A percentile compares a stretch with the other conserved stretches of the same genome.
These are phyloP conservation scores for Nomada hirtipes DNA, from an alignment of 2,888 invertebrate species.

Conservation along the genomic window DNA sequence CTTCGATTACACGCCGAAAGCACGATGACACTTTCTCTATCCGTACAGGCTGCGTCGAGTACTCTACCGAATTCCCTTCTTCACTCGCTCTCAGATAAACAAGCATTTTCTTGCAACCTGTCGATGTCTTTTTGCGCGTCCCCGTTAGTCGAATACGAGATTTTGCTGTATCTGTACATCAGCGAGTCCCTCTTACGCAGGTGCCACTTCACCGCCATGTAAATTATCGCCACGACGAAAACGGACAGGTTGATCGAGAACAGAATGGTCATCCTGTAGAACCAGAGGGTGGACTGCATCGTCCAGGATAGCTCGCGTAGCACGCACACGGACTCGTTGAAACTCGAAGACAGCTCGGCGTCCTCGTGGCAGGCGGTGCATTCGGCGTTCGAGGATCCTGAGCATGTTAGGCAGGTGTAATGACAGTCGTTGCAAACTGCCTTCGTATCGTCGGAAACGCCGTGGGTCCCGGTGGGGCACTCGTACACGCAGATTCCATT, in stretches of 20 bases:
- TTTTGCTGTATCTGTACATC: conserved; percentile 69
- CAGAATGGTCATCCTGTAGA: conserved; percentile 74
- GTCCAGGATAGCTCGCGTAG: conserved; percentile 76
- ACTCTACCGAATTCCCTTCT: neutral
- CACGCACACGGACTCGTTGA: conserved; percentile 69
- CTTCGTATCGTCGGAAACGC: conserved; percentile 71
- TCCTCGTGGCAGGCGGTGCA: conserved; percentile 89
- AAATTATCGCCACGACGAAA: conserved; percentile 62
- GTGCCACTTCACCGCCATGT: conserved; percentile 62
- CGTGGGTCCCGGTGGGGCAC: conserved; percentile 85
- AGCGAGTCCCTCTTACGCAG: conserved; percentile 37
- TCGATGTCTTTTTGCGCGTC: conserved; percentile 45
- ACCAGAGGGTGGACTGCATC: conserved; percentile 77
- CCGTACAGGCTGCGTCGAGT: neutral
- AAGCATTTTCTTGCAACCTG: conserved; percentile 39
- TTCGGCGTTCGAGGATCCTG: conserved; percentile 89
- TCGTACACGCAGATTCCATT: conserved; percentile 86
- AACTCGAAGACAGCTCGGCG: conserved; percentile 84
- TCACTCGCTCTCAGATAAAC: conserved; percentile 66
- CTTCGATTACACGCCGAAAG: neutral
- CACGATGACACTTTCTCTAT: neutral
- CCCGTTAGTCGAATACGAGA: conserved; percentile 66
- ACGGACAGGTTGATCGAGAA: conserved; percentile 72
- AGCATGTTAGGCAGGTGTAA: conserved; percentile 90
- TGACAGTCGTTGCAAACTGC: conserved; percentile 89